A percentile compares a stretch with the other conserved stretches of the same genome.
Conservation (phyloP, 2,888 invertebrate genomes). For the Atherix ibis region DNA sequence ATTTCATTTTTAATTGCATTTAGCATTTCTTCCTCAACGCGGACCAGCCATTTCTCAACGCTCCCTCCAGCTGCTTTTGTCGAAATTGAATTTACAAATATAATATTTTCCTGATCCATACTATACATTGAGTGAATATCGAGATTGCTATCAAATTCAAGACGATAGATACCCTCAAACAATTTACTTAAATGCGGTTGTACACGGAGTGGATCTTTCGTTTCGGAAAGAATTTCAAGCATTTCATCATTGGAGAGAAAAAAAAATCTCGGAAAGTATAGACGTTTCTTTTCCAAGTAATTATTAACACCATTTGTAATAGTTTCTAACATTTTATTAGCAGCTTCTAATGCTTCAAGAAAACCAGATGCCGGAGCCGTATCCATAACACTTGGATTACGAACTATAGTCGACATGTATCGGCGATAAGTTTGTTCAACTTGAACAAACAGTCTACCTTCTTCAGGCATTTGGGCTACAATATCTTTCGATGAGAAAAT, state of each 20-base stretch:
- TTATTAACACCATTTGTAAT: constrained; percentile 45
- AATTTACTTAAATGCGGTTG: constrained; percentile 50
- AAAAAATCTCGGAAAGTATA: constrained; percentile 56
- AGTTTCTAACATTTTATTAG: constrained; percentile 39
- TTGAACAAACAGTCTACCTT: constrained; percentile 40
- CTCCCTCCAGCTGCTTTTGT: constrained; percentile 40
- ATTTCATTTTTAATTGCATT: constrained; percentile 36
- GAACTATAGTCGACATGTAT: constrained; percentile 28
- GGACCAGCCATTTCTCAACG: constrained; percentile 50
- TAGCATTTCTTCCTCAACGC: constrained; percentile 46
- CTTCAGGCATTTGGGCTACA: constrained; percentile 46
- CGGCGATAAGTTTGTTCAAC: constrained; percentile 35
- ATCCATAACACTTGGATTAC: constrained; percentile 32
- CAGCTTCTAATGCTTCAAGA: constrained; percentile 49
- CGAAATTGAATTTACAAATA: constrained; percentile 34
- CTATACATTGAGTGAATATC: constrained; percentile 46
- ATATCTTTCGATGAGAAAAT: constrained; percentile 53
- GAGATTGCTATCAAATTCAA: constrained; percentile 34
- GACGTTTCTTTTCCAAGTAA: constrained; percentile 48
- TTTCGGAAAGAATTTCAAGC: constrained; percentile 53
- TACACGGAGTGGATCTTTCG: constrained; percentile 42
- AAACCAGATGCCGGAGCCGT: constrained; percentile 43
- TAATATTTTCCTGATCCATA: constrained; percentile 40
- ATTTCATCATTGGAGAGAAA: constrained; percentile 62
- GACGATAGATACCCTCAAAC: constrained; percentile 47